phyloP scores from a whole-genome alignment of 2,888 invertebrate species.

The Troides oblongomaculatus region DNA sequence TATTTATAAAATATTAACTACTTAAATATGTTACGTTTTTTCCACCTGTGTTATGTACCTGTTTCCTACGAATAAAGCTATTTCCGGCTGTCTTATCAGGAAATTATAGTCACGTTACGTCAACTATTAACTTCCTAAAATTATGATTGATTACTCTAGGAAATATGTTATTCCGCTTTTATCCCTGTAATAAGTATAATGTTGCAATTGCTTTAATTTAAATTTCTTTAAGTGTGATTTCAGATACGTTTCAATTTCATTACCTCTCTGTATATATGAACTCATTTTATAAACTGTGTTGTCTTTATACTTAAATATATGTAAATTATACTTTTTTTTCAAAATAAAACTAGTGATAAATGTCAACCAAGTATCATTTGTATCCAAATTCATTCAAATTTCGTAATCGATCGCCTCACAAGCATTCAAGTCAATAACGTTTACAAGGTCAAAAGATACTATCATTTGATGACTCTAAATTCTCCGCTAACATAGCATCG shows the following conservation, averaged over 20 bases:
- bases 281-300: no score
- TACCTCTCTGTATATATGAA: no score
- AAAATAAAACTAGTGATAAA: no score
- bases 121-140: conserved; percentile 21
- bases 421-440: not conserved
- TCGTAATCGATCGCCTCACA: not conserved
- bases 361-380: no score
- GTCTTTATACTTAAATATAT: no score
- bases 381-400: no score
- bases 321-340: no score
- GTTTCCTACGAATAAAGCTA: conserved; percentile 20
- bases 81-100: conserved; percentile 22
- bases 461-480: not conserved
- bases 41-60: not conserved
- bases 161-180: conserved; percentile 1
- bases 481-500: not conserved
- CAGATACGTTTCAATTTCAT: no score
- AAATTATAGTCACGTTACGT: conserved; percentile 23
- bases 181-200: not conserved
- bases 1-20: not conserved
- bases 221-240: no score
- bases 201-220: not conserved
- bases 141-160: conserved; percentile 25
- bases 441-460: conserved; percentile 1
- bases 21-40: not conserved